phyloP scores from a whole-genome alignment of 2,113 vertebrate genomes.

The Balaenoptera acutorostrata region DNA sequence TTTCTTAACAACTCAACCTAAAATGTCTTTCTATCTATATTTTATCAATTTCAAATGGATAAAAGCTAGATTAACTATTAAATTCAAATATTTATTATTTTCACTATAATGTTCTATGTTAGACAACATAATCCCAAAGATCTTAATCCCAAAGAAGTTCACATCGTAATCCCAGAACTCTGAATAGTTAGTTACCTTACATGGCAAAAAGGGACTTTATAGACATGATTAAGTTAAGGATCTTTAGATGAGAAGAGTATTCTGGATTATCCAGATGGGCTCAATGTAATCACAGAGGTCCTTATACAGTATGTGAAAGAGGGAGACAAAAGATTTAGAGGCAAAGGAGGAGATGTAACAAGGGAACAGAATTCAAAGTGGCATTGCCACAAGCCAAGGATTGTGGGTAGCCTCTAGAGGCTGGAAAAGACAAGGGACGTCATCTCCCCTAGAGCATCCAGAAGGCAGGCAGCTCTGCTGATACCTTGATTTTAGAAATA shows the following conservation, averaged over 20 bases:
- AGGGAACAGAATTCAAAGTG: neutral
- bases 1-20: neutral
- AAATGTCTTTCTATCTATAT: neutral
- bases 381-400: too few relatives aligned
- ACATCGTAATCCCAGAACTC: neutral
- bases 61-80: neutral
- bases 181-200: neutral
- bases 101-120: neutral
- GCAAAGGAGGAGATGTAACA: neutral
- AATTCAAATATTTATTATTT: slow-evolving; percentile 8
- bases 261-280: neutral
- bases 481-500: neutral
- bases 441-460: neutral
- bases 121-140: neutral
- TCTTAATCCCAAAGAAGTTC: neutral
- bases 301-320: neutral
- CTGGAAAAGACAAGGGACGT: neutral
- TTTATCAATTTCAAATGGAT: neutral
- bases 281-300: neutral
- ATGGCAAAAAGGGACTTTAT: neutral
- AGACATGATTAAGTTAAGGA: neutral
- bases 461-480: neutral
- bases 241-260: neutral
- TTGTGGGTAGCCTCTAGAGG: neutral
- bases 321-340: neutral